Base-by-base conservation (phyloP, 1,140 invertebrate genomes). In the Apis dorsata region DNA sequence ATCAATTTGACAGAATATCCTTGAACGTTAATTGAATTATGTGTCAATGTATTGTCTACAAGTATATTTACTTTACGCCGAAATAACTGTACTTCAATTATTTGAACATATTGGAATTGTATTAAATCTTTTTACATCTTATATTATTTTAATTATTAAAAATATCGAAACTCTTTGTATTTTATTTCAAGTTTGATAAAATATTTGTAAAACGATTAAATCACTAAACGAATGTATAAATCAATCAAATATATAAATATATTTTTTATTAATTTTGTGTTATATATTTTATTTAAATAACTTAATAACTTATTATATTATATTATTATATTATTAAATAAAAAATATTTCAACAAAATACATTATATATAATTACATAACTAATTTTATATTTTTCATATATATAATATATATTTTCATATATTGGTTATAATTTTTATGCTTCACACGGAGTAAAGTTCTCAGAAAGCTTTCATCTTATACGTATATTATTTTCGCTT, bases 361-460 rank as follows among this genome's bases (percentile, higher is more conserved):
- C 3, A 17, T n/a, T 60, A 1, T 57, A 19, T 17, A 60, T n/a
- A 60, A 13, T 55, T 60, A n/a, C 8, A 15, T 9, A 5, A 17
- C 19, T 4, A 21, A 19, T 66, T 57, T 81, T 76, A 53, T 66
- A 44, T 76, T 71, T 80, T 80, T 65, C 62, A n/a, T n/a, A n/a
- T n/a, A n/a, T n/a, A n/a, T n/a, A n/a, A n/a, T n/a, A n/a, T n/a
- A n/a, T n/a, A n/a, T n/a, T 70, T 62, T 80, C 60, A 34, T n/a
- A 34, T 34, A 51, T 71, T 24, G 59, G 15, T 34, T 28, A 28
- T 71, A 83, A 79, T 85, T 85, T 85, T 55, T 83, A 85, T 7
- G 19, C 78, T 85, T 81, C 77, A 55, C 73, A 73, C 83, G 77
- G 19, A 71, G 2, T 71, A 79, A 83, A 85, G 70, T 66, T 53